A percentile compares a stretch with the other conserved stretches of the same genome.
phyloP scores from a whole-genome alignment of 2,888 invertebrate genomes.

The Siphlonurus alternatus region DNA sequence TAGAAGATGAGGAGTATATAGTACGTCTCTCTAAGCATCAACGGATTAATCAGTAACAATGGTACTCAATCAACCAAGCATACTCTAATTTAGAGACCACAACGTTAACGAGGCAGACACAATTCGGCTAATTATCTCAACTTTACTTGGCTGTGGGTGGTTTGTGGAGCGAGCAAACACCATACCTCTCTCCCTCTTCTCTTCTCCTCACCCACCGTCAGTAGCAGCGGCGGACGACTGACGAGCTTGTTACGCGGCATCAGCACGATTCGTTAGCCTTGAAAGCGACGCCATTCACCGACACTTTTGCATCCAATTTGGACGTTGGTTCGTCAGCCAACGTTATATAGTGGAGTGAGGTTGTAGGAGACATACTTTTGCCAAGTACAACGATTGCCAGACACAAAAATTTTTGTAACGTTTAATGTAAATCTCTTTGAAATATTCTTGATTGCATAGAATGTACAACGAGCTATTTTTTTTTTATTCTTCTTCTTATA shows the following conservation, averaged over 20 bases:
- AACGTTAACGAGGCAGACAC: conserved; percentile 11
- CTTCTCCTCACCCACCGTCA: conserved; percentile 11
- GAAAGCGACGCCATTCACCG: conserved; percentile 12
- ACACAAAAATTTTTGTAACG: not conserved
- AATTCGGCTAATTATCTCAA: conserved; percentile 11
- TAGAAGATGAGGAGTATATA: too few species aligned
- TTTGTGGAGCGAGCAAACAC: conserved; percentile 13
- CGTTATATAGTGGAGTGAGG: not conserved
- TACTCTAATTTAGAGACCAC: conserved; percentile 11
- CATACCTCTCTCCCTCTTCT: conserved; percentile 12
- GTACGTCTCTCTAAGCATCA: not conserved
- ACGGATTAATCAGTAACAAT: conserved; percentile 14
- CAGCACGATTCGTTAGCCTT: conserved; percentile 14
- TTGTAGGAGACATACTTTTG: not conserved
- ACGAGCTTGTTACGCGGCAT: conserved; percentile 14
- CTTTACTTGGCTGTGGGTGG: conserved; percentile 4
- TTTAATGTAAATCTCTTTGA: too few species aligned
- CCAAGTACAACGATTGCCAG: not conserved
- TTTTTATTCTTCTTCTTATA: too few species aligned
- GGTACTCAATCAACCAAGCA: conserved; percentile 14
- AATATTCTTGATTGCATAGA: too few species aligned
- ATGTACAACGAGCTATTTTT: too few species aligned
- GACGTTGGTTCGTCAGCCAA: conserved; percentile 8
- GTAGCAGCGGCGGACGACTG: conserved; percentile 3
- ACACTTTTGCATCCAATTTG: conserved; percentile 15